Evolutionary conservation across 2,888 invertebrate genomes (phyloP).

Genomic region (Synergus itoensis): DNA sequence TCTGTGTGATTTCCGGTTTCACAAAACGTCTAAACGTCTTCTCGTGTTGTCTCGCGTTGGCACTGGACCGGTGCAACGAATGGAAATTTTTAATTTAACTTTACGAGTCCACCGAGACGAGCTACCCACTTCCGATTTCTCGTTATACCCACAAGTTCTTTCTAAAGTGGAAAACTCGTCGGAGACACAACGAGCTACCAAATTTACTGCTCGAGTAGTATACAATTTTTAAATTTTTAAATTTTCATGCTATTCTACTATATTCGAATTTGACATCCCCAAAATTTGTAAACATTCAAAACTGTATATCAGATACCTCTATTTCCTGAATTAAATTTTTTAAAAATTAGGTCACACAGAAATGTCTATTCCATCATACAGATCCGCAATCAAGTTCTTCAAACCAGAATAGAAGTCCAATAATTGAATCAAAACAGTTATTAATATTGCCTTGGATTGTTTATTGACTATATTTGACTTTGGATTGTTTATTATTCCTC

Average conservation of each 20-base stretch:
- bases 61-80: constrained; percentile 43
- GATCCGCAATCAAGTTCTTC: background rate
- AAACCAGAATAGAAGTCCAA: constrained; percentile 2
- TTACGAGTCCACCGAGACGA: constrained; percentile 62
- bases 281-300: no score
- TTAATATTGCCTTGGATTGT: constrained; percentile 5
- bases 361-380: no score
- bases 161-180: constrained; percentile 9
- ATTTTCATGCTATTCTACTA: background rate
- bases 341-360: no score
- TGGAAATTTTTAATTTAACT: constrained; percentile 68
- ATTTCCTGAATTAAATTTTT: no score
- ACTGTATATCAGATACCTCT: no score
- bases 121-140: constrained; percentile 40
- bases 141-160: constrained; percentile 21
- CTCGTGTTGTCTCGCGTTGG: constrained; percentile 19
- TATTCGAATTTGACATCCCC: no score
- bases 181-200: background rate
- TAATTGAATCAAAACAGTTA: constrained; percentile 11
- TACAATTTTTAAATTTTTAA: background rate
- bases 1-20: constrained; percentile 2
- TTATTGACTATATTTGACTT: no score
- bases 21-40: constrained; percentile 21
- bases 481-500: constrained; percentile 26
- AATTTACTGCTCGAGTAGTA: background rate